Evolutionary conservation across 2,888 invertebrate species (phyloP).

Genomic region (Watsonalla cultraria): DNA sequence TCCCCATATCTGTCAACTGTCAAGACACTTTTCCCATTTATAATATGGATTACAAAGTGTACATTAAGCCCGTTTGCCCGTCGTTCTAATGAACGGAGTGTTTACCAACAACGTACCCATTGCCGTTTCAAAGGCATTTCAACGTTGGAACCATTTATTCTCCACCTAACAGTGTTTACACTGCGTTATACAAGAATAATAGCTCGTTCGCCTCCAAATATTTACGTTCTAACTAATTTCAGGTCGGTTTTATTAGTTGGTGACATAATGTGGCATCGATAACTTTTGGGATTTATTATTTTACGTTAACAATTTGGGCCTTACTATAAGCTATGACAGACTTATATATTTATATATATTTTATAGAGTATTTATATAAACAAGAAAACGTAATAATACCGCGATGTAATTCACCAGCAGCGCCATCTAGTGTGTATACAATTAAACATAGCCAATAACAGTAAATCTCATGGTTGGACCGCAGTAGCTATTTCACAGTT

Average conservation of each 20-base stretch:
- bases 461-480: no score
- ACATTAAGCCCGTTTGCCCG: neutral
- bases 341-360: no score
- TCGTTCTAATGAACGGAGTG: neutral
- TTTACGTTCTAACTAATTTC: neutral
- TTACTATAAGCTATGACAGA: no score
- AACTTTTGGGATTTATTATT: neutral
- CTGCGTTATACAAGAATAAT: conserved; percentile 14
- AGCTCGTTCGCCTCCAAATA: neutral
- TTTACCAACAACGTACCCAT: neutral
- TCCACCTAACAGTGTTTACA: conserved; percentile 21
- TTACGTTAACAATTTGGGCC: no score
- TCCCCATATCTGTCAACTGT: no score
- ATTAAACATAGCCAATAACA: no score
- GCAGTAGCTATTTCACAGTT: no score
- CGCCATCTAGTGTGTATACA: no score
- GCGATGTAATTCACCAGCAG: no score
- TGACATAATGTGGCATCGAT: neutral
- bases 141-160: conserved; percentile 15
- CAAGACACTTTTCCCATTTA: no score
- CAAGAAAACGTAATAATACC: no score
- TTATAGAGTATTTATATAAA: no score
- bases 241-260: neutral
- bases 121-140: conserved; percentile 1
- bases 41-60: neutral